Conservation (phyloP, 2,797 vertebrate species). For the Arnoldichthys spilopterus region DNA sequence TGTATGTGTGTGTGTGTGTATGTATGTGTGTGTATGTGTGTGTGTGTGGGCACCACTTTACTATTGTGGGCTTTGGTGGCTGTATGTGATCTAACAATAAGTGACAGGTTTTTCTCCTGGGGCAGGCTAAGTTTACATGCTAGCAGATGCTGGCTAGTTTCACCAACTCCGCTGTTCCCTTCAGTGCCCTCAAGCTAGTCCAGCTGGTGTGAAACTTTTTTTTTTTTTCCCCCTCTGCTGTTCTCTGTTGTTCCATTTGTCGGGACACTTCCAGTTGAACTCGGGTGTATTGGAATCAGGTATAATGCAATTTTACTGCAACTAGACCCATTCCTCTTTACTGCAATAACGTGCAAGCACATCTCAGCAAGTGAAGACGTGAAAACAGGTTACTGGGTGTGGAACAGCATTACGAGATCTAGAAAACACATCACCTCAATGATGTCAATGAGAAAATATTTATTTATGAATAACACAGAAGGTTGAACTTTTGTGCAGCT, state of each 20-base stretch:
- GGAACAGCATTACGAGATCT: neutral
- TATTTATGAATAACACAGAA: too few species aligned
- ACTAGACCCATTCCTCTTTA: neutral
- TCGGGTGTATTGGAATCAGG: slow-evolving; percentile 8
- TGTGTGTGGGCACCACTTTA: slow-evolving; percentile 10
- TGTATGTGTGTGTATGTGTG: neutral
- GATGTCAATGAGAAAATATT: too few species aligned
- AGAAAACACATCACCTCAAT: too few species aligned
- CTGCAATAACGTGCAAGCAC: neutral
- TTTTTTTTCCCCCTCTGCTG: neutral
- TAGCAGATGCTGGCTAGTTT: slow-evolving; percentile 10
- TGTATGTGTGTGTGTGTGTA: too few species aligned
- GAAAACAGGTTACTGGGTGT: neutral
- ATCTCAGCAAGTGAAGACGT: neutral
- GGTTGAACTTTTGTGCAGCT: too few species aligned
- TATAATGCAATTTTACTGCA: slow-evolving; percentile 17
- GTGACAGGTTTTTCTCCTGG: slow-evolving; percentile 8
- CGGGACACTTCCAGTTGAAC: slow-evolving; percentile 11
- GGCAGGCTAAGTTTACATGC: slow-evolving; percentile 13
- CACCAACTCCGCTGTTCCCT: neutral
- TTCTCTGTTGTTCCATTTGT: slow-evolving; percentile 11
- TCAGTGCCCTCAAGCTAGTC: neutral
- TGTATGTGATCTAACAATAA: slow-evolving; percentile 23
- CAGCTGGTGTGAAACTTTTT: neutral
- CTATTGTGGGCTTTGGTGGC: neutral